phyloP scores from a whole-genome alignment of 2,113 vertebrate species.

The Eonycteris spelaea region DNA sequence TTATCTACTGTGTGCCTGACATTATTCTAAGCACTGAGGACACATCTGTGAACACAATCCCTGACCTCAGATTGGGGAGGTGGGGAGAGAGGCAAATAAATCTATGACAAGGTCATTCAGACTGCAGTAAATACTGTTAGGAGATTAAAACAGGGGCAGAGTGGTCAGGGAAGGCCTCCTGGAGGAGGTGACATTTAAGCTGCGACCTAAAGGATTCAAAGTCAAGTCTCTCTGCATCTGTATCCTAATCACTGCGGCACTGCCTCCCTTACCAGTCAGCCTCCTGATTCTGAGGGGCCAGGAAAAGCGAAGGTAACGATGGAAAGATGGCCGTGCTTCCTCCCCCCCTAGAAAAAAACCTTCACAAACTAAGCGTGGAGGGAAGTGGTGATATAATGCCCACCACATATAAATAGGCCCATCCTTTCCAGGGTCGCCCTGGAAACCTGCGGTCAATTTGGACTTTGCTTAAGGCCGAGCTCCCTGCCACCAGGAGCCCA shows the following conservation, averaged over 20 bases:
- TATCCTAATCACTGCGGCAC: background rate
- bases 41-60: background rate
- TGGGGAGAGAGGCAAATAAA: background rate
- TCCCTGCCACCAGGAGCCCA: conserved; percentile 67
- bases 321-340: background rate
- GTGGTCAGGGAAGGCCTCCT: background rate
- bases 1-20: background rate
- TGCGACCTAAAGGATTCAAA: background rate
- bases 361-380: background rate
- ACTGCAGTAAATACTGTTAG: background rate
- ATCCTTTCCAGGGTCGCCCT: conserved; percentile 21
- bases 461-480: conserved; percentile 62
- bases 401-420: conserved; percentile 65
- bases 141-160: background rate
- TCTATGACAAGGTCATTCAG: background rate
- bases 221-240: background rate
- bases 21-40: background rate
- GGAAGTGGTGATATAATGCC: conserved; percentile 59
- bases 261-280: fast-evolving
- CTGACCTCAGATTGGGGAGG: background rate
- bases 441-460: conserved; percentile 71
- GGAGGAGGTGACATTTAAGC: background rate
- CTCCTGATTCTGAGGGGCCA: background rate
- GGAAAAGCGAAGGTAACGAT: background rate
- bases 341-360: background rate